Base-by-base conservation (phyloP, 2,797 vertebrate species). In the Acrossocheilus fasciatus region DNA sequence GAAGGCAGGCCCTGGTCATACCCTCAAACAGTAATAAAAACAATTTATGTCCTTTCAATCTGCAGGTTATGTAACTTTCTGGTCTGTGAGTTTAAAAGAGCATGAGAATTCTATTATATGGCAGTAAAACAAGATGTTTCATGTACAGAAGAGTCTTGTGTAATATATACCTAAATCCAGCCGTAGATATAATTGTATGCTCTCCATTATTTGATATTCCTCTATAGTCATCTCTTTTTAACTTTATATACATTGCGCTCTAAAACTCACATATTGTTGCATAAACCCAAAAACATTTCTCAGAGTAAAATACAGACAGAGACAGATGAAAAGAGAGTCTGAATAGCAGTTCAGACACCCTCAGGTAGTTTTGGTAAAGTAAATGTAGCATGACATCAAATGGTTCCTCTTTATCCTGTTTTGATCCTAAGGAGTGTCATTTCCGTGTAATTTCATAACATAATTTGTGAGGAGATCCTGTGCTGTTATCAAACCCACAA, bases 321-420 rank as follows among this genome's bases (percentile, higher is more conserved):
- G 17, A n/a, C 5, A 12, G 18, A 69, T 57, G 14, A 26, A 74
- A 54, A 17, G 4, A 12, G 36, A 17, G 4, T 59, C 20, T 23
- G 18, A 54, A 45, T 11, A 34, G 34, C 2, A 8, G 41, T 73
- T 77, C 41, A 85, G 39, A 23, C 34, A 59, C n/a, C 39, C 69
- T 81, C 34, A 18, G 45, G 69, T 69, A 30, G 52, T 68, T 75
- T 84, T 12, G 34, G 45, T 81, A 43, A n/a, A 81, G 70, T 66
- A 87, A 85, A 88, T 80, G 81, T 81, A 85, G 83, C 72, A n/a
- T 88, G 83, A 81, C 57, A 82, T 82, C 62, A 85, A 88, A 88
- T 41, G 15, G 15, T 7, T 69, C n/a, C 14, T 4, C 36, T 69
- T 72, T 36, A 62, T 85, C 83, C 57, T 57, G 77, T 66, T 18